phyloP scores from a whole-genome alignment of 2,888 invertebrate genomes.

The Chromoteleia sp. region DNA sequence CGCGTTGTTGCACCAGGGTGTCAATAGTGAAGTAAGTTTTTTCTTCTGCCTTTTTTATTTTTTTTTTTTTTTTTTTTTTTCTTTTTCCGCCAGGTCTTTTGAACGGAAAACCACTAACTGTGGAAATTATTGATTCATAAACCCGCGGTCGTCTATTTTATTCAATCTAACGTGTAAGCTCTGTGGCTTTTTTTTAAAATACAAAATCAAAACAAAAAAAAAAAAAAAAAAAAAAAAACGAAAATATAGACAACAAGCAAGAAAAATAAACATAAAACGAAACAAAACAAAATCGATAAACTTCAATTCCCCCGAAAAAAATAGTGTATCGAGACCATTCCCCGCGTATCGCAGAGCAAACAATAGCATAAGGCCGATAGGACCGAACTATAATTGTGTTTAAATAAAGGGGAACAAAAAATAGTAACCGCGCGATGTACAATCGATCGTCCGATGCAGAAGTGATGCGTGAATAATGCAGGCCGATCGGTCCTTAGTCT shows the following conservation, averaged over 20 bases:
- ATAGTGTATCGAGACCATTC: slow-evolving; percentile 29
- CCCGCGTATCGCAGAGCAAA: slow-evolving; percentile 55
- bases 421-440: slow-evolving; percentile 56
- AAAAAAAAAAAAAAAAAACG: background rate
- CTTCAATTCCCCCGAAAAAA: slow-evolving; percentile 48
- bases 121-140: slow-evolving; percentile 65
- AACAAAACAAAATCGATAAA: slow-evolving; percentile 50
- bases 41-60: too few species aligned
- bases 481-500: slow-evolving; percentile 81
- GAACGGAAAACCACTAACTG: too few species aligned
- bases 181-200: too few species aligned
- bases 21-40: too few species aligned
- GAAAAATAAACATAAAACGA: background rate
- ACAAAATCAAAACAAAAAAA: background rate
- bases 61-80: too few species aligned
- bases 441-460: slow-evolving; percentile 61
- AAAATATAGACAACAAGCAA: background rate
- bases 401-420: slow-evolving; percentile 63
- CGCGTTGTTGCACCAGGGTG: too few species aligned
- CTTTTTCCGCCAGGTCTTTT: too few species aligned
- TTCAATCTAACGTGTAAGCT: too few species aligned
- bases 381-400: slow-evolving; percentile 65
- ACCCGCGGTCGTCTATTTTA: slow-evolving; percentile 29
- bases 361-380: slow-evolving; percentile 66
- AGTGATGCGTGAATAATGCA: slow-evolving; percentile 82